These are phyloP conservation scores for Sebastes diaconus DNA, from an alignment of 2,797 vertebrate genomes.

Conservation along the genomic window DNA sequence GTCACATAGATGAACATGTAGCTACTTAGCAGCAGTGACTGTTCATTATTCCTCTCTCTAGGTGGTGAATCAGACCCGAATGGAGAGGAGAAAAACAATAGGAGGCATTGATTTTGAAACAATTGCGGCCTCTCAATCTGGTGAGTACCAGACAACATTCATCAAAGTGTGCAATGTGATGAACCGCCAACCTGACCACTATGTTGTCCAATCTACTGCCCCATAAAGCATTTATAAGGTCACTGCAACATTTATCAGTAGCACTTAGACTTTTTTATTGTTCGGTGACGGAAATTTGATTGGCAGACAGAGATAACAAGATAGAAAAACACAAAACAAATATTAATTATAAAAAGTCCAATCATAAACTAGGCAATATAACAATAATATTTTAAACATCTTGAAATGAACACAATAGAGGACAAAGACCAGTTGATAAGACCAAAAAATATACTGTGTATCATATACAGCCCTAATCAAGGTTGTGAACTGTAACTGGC, in stretches of 20 bases:
- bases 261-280: neutral
- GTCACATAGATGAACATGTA: neutral
- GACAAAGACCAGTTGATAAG: constrained; percentile 14
- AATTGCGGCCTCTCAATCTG: constrained; percentile 42
- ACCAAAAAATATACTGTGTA: neutral
- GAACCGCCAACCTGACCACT: neutral
- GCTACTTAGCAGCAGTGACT: neutral
- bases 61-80: constrained; percentile 38
- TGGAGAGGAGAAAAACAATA: constrained; percentile 73
- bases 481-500: neutral
- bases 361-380: neutral
- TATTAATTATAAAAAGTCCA: neutral
- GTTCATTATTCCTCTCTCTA: constrained; percentile 34
- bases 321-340: neutral
- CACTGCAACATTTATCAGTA: neutral
- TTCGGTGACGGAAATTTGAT: neutral
- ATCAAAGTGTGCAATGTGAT: neutral
- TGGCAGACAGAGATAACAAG: neutral
- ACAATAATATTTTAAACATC: neutral
- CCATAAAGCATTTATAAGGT: neutral
- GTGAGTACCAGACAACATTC: constrained; percentile 61
- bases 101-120: constrained; percentile 72
- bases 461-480: neutral
- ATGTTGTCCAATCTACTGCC: neutral
- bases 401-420: neutral